Evolutionary conservation across 1,140 invertebrate genomes (phyloP), one percentile per base, ranked within the genome.

Genomic region (Calephelis nemesis): DNA sequence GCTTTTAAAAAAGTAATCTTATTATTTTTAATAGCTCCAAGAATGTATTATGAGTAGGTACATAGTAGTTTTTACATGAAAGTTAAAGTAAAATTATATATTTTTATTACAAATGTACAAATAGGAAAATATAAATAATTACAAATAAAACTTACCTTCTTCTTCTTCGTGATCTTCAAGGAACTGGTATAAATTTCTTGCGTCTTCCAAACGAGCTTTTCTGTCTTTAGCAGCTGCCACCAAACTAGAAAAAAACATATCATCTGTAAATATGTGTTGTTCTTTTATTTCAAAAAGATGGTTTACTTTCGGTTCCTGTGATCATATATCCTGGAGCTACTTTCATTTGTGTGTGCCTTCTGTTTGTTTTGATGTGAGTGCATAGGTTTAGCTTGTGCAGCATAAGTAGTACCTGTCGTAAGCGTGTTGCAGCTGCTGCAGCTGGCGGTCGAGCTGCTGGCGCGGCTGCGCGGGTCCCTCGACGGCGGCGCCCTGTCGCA

Each of bases 151-250:
- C 72, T 67, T 72, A 92, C 96, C 95, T 88, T 98, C 97, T 89
- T 98, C 98, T 75, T 98, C 97, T 73, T 97, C 97, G 74, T 98
- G 96, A 86, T 98, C 97, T 93, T 98, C 96, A 64, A 99, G 93
- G 89, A 99, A 99, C 84, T 99, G 98, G 86, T 97, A 99, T 78
- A 98, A 98, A 79, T 97, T 97, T 71, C 97, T 93, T 0, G 98
- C 97, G 73, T 98, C 97, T 84, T 99, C 97, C 10, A 99, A 91
- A 7, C 96, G 94, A 0, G 94, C 94, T 68, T 97, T 95, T 13
- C 98, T 94, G 68, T 96, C 95, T 69, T 96, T 95, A 49, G 95
- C 96, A 52, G 96, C 93, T 52, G 96, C 95, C 9, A 95, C 87
- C 30, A 97, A 86, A 58, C 93, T 94, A 73, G 10, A 13, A 66